These are phyloP conservation scores for Asobara japonica DNA, from an alignment of 1,140 invertebrate species.

Conservation along the genomic window DNA sequence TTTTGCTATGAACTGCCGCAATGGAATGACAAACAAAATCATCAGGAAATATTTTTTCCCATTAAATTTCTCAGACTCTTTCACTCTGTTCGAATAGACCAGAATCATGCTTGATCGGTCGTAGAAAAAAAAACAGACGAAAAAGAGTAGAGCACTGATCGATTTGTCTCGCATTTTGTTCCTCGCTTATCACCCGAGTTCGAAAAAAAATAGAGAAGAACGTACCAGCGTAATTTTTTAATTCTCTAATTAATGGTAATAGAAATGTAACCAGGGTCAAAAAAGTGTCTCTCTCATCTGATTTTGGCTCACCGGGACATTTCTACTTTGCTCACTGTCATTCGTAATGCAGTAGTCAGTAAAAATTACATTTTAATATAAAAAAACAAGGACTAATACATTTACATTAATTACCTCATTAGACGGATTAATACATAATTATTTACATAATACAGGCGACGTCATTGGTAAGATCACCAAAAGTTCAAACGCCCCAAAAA, in stretches of 20 bases:
- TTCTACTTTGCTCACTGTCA: background rate
- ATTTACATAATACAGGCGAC: constrained; percentile 6
- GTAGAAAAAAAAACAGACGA: constrained; percentile 4
- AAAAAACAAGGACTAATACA: constrained; percentile 6
- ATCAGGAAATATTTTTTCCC: background rate
- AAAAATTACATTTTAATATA: constrained; percentile 4
- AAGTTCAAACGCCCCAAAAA: background rate
- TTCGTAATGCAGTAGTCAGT: background rate
- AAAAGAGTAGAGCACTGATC: background rate
- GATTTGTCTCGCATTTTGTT: constrained; percentile 17
- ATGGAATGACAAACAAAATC: background rate
- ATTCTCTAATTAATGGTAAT: background rate
- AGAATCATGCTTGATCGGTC: constrained; percentile 23
- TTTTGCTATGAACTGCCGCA: background rate
- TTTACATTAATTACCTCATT: background rate
- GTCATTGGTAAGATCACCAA: background rate
- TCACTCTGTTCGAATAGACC: background rate
- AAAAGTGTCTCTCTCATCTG: background rate
- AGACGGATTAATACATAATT: constrained; percentile 5
- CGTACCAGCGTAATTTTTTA: background rate
- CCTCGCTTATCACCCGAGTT: background rate
- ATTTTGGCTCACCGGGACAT: background rate
- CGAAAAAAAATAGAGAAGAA: background rate
- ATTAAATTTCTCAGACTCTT: background rate
- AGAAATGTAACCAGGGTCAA: background rate